Evolutionary conservation across 2,113 vertebrate genomes (phyloP), one percentile per base, ranked within the genome.

Genomic region (Passer domesticus): DNA sequence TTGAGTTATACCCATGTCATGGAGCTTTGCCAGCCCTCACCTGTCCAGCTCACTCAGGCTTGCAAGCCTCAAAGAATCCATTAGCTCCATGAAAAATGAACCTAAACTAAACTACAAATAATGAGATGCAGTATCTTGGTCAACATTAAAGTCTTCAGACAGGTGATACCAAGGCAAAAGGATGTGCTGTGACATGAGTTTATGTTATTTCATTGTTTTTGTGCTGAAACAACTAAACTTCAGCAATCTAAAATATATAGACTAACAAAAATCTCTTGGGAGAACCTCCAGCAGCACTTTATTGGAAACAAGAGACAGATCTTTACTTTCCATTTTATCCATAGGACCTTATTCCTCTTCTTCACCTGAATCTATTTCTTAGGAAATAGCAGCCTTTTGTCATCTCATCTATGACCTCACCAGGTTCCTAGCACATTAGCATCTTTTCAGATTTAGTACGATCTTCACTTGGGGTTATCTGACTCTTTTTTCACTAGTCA

Each of bases 21-120:
- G 62, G 92, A 83, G 67, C 69, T 90, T 81, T 91, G 95, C 95
- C 96, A 94, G 66, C 56, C 62, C 60, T 94, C 74, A 93, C 96
- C 94, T 94, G n/a, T 37, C 90, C 86, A 44, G 67, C 73, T 93
- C 81, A 69, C 62, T 96, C 89, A 86, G 81, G 33, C 93, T 91
- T 93, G 88, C 64, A 90, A 75, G 70, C 81, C 81, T 88, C 89
- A 92, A 68, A n/a, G 46, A 85, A 84, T 94, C 80, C 82, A 80
- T 96, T 89, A 96, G 66, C 55, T 94, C 90, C 30, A 64, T 77
- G 70, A 84, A 84, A 92, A 97, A 81, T 91, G 69, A 96, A 63
- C 67, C 60, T 84, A 67, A 94, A 90, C 77, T 81, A 87, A 97
- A 92, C 78, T 63, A 47, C 67, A 95, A 68, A 95, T 94, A 95